A percentile compares a stretch with the other conserved stretches of the same genome.
phyloP scores from a whole-genome alignment of 2,888 invertebrate species.

The Clanis bilineata region DNA sequence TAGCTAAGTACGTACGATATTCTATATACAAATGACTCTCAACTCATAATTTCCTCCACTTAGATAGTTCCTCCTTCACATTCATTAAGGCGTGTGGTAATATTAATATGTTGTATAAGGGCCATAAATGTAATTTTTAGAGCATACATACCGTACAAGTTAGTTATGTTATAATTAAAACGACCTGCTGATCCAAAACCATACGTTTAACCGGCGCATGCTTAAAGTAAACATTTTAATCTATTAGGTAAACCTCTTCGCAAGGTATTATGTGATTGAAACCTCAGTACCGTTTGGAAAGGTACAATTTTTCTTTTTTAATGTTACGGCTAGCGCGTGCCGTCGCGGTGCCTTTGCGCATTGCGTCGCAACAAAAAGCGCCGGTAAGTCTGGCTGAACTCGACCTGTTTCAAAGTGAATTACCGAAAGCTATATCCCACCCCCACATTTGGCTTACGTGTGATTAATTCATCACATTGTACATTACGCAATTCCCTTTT shows the following conservation, averaged over 20 bases:
- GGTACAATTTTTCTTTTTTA: neutral
- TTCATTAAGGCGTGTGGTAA: neutral
- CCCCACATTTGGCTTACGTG: neutral
- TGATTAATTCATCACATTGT: slow-evolving; percentile 2
- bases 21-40: no score
- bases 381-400: neutral
- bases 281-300: neutral
- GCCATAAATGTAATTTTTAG: neutral
- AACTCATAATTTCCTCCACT: no score
- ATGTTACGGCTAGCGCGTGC: neutral
- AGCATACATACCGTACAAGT: neutral
- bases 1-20: no score
- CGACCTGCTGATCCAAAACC: neutral
- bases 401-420: neutral
- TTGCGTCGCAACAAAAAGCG: neutral
- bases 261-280: neutral
- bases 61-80: no score
- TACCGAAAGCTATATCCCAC: neutral
- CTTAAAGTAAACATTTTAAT: neutral
- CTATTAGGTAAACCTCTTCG: neutral
- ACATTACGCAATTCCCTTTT: slow-evolving; percentile 56
- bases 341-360: no score
- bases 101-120: neutral
- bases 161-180: neutral
- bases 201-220: neutral